A percentile compares a stretch with the other conserved stretches of the same genome.
These are phyloP conservation scores for Caenorhabditis becei DNA, from an alignment of 2,888 invertebrate genomes.

Conservation along the genomic window DNA sequence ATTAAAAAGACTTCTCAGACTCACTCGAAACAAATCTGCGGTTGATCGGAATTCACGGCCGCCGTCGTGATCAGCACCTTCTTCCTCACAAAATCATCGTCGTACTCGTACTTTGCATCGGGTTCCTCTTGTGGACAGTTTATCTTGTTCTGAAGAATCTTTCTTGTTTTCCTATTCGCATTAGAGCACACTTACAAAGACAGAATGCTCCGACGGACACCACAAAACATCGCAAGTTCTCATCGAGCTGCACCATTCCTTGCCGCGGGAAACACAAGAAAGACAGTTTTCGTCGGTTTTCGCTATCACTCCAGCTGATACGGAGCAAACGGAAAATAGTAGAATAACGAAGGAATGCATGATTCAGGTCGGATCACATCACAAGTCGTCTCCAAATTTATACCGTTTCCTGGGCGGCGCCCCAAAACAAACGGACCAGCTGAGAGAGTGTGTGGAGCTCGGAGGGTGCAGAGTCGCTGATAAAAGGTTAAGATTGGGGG, in stretches of 20 bases:
- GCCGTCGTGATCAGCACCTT: conserved; percentile 51
- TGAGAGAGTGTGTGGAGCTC: not conserved
- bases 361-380: not conserved
- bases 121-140: conserved; percentile 42
- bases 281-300: conserved; percentile 38
- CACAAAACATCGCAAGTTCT: conserved; percentile 36
- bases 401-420: conserved; percentile 1
- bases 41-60: conserved; percentile 38
- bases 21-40: conserved; percentile 50
- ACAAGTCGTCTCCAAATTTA: not conserved
- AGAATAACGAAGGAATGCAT: not conserved
- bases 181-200: conserved; percentile 27
- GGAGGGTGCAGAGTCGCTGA: not conserved
- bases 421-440: not conserved
- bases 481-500: not conserved
- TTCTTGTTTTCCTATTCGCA: not conserved
- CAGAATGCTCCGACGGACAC: conserved; percentile 31
- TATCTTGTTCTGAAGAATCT: conserved; percentile 37
- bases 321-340: not conserved
- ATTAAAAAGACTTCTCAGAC: not conserved
- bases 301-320: conserved; percentile 25
- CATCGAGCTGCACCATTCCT: conserved; percentile 46
- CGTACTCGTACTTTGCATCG: conserved; percentile 38
- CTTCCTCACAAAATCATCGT: conserved; percentile 45
- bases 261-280: conserved; percentile 32